These are phyloP conservation scores for Lissonota sp. DNA, from an alignment of 2,888 invertebrate species.

Conservation along the genomic window DNA sequence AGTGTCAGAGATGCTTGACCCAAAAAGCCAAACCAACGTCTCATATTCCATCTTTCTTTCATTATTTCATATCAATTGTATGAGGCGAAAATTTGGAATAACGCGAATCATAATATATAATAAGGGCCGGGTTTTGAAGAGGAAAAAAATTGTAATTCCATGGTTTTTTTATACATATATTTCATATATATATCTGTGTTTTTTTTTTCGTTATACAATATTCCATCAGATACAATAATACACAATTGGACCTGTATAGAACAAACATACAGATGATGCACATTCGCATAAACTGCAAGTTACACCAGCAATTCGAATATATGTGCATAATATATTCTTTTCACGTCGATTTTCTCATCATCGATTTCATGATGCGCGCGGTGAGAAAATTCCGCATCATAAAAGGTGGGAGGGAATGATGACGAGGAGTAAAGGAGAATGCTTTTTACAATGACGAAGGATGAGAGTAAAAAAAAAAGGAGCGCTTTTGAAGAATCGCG, in stretches of 20 bases:
- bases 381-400: too few relatives aligned
- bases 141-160: not conserved
- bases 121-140: not conserved
- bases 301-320: conserved; percentile 77
- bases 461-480: conserved; percentile 31
- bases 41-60: conserved; percentile 32
- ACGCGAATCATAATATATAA: too few relatives aligned
- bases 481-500: conserved; percentile 62
- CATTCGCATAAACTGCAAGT: conserved; percentile 78
- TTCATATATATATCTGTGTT: conserved; percentile 64
- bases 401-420: conserved; percentile 12
- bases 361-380: not conserved
- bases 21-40: conserved; percentile 67
- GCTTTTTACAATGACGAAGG: conserved; percentile 8
- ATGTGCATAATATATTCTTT: conserved; percentile 65
- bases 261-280: conserved; percentile 81
- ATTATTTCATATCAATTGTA: conserved; percentile 44
- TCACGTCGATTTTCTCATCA: not conserved
- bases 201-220: conserved; percentile 78
- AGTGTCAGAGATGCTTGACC: conserved; percentile 76
- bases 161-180: conserved; percentile 63
- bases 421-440: not conserved
- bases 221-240: conserved; percentile 81
- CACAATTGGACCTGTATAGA: conserved; percentile 80
- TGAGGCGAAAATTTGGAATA: conserved; percentile 22